Evolutionary conservation across 2,797 vertebrate genomes (phyloP).

Genomic region (Adelosebastes latens): DNA sequence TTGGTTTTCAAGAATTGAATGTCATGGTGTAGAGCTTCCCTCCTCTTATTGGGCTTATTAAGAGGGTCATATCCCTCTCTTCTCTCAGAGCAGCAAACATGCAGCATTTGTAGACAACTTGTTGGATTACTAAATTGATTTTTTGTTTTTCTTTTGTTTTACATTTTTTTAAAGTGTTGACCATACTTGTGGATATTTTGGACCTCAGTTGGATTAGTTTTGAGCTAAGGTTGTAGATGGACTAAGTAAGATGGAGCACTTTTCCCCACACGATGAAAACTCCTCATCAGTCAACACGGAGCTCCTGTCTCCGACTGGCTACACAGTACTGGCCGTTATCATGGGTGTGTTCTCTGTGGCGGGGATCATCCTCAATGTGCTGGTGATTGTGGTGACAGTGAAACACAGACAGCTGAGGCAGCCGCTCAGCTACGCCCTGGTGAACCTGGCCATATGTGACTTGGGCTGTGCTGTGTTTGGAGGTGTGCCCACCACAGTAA

Average conservation of each 20-base stretch:
- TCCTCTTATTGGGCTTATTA: slow-evolving; percentile 40
- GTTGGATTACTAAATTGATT: not conserved
- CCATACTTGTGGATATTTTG: not conserved
- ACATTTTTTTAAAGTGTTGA: not conserved
- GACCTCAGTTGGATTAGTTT: not conserved
- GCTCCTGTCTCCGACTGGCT: slow-evolving; percentile 67
- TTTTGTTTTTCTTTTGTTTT: not conserved
- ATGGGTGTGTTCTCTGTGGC: slow-evolving; percentile 70
- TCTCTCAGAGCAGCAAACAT: slow-evolving; percentile 14
- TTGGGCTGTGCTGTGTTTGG: slow-evolving; percentile 87
- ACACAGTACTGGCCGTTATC: slow-evolving; percentile 63
- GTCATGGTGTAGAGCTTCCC: slow-evolving; percentile 36
- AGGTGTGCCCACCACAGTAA: slow-evolving; percentile 82
- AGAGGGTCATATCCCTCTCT: not conserved
- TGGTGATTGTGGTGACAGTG: slow-evolving; percentile 86
- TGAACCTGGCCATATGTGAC: slow-evolving; percentile 89
- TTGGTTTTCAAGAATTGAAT: slow-evolving; percentile 62
- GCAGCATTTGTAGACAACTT: not conserved
- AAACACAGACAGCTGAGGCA: slow-evolving; percentile 85
- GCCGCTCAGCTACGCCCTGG: slow-evolving; percentile 88
- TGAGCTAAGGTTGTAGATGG: not conserved
- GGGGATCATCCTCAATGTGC: slow-evolving; percentile 80
- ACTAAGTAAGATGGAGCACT: slow-evolving; percentile 38
- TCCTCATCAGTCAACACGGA: slow-evolving; percentile 28
- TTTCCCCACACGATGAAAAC: slow-evolving; percentile 31